phyloP scores from a whole-genome alignment of 2,888 invertebrate genomes.

The Cephus pygmeus region DNA sequence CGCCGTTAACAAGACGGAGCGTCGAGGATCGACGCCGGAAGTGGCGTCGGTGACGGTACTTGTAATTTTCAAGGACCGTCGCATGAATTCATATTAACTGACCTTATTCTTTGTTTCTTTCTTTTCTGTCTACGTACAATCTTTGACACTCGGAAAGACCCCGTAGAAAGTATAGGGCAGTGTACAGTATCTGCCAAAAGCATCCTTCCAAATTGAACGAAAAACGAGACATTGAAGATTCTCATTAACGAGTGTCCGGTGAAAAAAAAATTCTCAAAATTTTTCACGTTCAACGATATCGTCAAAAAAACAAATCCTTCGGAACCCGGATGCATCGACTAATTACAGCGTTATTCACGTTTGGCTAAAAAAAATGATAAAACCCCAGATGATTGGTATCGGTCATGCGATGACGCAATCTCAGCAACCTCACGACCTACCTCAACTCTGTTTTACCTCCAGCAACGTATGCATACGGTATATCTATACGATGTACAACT shows the following conservation, averaged over 20 bases:
- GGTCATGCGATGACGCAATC: background rate
- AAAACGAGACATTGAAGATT: no score
- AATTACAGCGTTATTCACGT: no score
- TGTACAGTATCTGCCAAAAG: background rate
- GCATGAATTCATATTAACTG: background rate
- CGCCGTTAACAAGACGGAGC: background rate
- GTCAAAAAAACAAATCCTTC: no score
- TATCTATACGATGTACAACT: background rate
- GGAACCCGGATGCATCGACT: no score
- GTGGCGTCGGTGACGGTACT: background rate
- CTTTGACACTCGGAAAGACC: background rate
- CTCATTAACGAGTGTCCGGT: no score
- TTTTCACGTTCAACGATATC: no score
- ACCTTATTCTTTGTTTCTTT: background rate
- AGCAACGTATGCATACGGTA: no score
- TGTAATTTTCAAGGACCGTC: background rate
- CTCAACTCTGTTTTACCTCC: background rate
- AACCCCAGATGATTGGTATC: background rate
- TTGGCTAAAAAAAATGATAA: background rate
- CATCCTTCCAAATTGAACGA: no score
- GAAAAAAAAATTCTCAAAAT: no score
- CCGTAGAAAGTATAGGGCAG: background rate
- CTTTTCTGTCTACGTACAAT: background rate
- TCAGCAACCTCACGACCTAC: background rate
- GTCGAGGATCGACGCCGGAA: background rate